Evolutionary conservation across 2,113 vertebrate genomes (phyloP), one percentile per base, ranked within the genome.

Genomic region (Otus sunia): DNA sequence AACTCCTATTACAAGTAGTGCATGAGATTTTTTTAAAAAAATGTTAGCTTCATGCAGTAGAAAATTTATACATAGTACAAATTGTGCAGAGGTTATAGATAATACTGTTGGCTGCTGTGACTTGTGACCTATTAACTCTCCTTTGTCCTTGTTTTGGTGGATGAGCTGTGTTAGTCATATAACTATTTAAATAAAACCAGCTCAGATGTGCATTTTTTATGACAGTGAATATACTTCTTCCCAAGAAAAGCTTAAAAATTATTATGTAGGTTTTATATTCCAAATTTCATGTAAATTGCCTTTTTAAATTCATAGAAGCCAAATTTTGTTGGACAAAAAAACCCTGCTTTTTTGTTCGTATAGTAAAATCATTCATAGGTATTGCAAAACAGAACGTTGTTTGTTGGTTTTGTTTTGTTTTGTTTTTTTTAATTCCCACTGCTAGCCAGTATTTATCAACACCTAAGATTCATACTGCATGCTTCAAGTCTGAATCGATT

Each of bases 401-500:
- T 45, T 45, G 43, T 45, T 45, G 43, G 43, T 16, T 45, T 45
- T 16, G 3, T 18, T 18, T 45, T 22, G 8, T n/a, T 19, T 37
- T 62, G 5, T 56, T 84, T 62, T n/a, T 7, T 41, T 84, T 25
- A 62, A 18, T 73, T 77, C 55, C 32, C 53, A 20, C 59, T 68
- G 41, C 64, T 75, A 76, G 74, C 43, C 21, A 30, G 7, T 91
- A 63, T 95, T 92, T 88, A 89, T 95, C 80, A 94, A 76, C 86
- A 94, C 86, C 91, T 68, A 55, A 47, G 50, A 63, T 77, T 87
- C 47, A n/a, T 62, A 78, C 67, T 93, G 21, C 11, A 10, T 92
- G 63, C 94, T 88, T 82, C 67, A 55, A 86, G 88, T 45, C 89
- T 86, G 60, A 90, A 95, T 94, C 18, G 21, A 91, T 90, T 87